Evolutionary conservation across 2,888 invertebrate genomes (phyloP), one percentile per base, ranked within the genome.

Genomic region (Sceliomorpha sp.): DNA sequence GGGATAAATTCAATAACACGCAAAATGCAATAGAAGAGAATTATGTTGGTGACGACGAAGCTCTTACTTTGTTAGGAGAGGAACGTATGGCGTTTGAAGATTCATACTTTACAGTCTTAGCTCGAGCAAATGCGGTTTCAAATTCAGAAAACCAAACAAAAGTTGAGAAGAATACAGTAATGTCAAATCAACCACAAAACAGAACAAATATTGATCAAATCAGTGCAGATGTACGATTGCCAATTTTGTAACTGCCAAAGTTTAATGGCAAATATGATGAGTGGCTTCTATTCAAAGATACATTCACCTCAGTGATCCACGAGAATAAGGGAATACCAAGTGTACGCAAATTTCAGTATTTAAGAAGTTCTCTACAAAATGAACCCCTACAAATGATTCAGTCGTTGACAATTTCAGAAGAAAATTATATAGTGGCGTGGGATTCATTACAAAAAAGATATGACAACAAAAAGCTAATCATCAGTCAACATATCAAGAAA

Each of bases 251-350:
- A 9, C 9, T 37, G n/a, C 17, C 17, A 20, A 39, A 39, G 10
- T 39, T 39, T 10, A 39, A 20, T 4, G 39, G 39, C 1, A 2
- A 24, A 17, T 39, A 39, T 39, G 39, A 24, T 6, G 8, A 39
- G 7, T 39, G 39, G 24, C 20, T 39, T 6, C 10, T 39, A 6
- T 39, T 39, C 17, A 39, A 39, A 10, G 39, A 39, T 10, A 17
- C 24, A 6, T 39, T 24, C 12, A 10, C 8, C 17, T 39, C 39
- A 24, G 1, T 39, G 24, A 39, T 24, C 12, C n/a, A 39, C 8
- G 1, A 20, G 6, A 39, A 39, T 24, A 4, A 37, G n/a, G 24
- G 10, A 3, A 20, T 39, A 7, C 12, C 39, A 0, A 2, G 2
- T 1, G 17, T 39, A 2, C 10, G 17, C 2, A 39, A 39, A 7